Conservation (phyloP, 2,797 vertebrate genomes). For the Arrhamphus sclerolepis region DNA sequence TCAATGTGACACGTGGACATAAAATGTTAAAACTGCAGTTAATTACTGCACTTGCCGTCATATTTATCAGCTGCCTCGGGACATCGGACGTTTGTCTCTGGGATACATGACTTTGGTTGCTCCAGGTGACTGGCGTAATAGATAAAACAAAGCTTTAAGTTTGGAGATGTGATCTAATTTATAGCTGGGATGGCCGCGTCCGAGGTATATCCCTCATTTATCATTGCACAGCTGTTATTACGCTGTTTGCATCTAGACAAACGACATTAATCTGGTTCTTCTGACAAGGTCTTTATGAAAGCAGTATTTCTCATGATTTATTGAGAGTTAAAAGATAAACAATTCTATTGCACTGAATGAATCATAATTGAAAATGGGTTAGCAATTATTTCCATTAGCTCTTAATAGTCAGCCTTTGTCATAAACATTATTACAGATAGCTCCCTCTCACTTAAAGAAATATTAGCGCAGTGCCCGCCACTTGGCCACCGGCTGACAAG, state of each 20-base stretch:
- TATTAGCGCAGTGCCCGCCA: no score
- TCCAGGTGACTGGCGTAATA: constrained; percentile 44
- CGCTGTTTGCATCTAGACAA: constrained; percentile 15
- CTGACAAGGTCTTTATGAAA: no score
- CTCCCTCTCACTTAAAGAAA: neutral
- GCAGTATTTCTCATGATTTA: no score
- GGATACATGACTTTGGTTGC: constrained; percentile 46
- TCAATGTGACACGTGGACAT: neutral
- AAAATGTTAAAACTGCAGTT: no score
- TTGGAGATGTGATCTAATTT: constrained; percentile 49
- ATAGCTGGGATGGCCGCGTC: constrained; percentile 32
- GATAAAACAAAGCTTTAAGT: constrained; percentile 26
- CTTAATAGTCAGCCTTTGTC: no score
- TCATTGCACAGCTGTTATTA: constrained; percentile 25
- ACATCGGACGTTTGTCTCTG: constrained; percentile 10
- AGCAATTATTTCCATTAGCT: no score
- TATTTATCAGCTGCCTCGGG: no score
- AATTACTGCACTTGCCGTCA: neutral
- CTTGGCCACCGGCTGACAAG: neutral
- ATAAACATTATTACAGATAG: no score
- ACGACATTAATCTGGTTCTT: neutral
- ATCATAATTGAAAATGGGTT: no score
- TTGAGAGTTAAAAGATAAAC: no score
- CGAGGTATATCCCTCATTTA: constrained; percentile 32
- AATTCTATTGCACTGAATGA: no score